Evolutionary conservation across 2,888 invertebrate genomes (phyloP).

Genomic region (Stegana nigrithorax): DNA sequence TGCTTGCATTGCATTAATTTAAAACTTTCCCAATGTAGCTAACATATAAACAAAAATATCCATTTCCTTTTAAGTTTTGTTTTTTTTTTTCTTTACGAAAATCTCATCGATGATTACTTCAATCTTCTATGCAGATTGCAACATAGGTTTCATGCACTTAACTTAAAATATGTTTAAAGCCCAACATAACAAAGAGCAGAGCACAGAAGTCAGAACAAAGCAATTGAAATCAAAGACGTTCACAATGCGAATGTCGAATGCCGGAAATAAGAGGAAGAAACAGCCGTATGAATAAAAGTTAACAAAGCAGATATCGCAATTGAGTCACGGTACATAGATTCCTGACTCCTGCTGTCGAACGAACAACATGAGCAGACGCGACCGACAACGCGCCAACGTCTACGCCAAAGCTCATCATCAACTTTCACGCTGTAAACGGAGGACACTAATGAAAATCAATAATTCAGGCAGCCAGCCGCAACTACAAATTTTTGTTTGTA

Average conservation of each 20-base stretch:
- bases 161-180: constrained; percentile 23
- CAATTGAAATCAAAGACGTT: neutral
- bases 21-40: too few species aligned
- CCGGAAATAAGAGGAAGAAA: neutral
- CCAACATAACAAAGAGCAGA: constrained; percentile 23
- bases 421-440: constrained; percentile 41
- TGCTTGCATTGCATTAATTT: too few species aligned
- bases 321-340: neutral
- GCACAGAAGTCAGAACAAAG: constrained; percentile 20
- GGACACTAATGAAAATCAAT: constrained; percentile 56
- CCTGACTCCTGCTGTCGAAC: neutral
- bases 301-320: constrained; percentile 3
- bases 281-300: constrained; percentile 8
- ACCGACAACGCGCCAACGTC: neutral
- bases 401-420: neutral
- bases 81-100: neutral
- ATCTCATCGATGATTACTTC: too few species aligned
- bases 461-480: constrained; percentile 45
- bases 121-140: too few species aligned
- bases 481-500: neutral
- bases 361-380: neutral
- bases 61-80: neutral
- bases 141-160: neutral
- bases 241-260: neutral
- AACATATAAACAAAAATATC: too few species aligned